Conservation (phyloP, 1,140 invertebrate genomes). For the Drosophila sp. region DNA sequence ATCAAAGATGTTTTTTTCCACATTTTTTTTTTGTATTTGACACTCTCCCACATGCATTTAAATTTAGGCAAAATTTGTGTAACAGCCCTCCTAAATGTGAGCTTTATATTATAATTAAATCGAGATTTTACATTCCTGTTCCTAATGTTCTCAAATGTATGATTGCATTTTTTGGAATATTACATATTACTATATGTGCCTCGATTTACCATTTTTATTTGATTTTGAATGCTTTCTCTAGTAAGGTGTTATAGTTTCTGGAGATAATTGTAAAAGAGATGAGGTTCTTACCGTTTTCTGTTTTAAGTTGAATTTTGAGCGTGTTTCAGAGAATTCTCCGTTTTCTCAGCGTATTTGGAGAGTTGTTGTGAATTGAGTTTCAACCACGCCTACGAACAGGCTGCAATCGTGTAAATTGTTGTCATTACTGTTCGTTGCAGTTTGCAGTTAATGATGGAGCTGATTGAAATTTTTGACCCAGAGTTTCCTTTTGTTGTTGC, state of each 20-base stretch:
- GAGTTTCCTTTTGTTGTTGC: conserved; percentile 1
- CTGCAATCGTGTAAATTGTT: not conserved
- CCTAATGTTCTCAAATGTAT: too few relatives aligned
- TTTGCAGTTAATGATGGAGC: not conserved
- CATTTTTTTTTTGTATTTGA: not conserved
- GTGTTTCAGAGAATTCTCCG: too few relatives aligned
- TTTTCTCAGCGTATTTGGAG: not conserved
- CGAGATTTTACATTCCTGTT: too few relatives aligned
- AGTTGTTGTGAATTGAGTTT: not conserved
- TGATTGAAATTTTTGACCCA: conserved; percentile 2
- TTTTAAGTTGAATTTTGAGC: not conserved
- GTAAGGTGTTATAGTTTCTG: too few relatives aligned
- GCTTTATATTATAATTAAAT: too few relatives aligned
- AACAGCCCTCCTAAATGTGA: conserved; percentile 7
- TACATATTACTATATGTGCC: too few relatives aligned
- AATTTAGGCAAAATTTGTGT: conserved; percentile 21
- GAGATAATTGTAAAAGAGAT: too few relatives aligned
- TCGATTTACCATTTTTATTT: too few relatives aligned
- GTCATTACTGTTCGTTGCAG: not conserved
- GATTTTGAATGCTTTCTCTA: too few relatives aligned
- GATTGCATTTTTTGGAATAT: too few relatives aligned
- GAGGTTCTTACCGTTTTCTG: not conserved
- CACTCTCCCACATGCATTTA: not conserved
- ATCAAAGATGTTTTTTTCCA: too few relatives aligned
- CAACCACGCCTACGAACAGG: conserved; percentile 1